phyloP scores from a whole-genome alignment of 2,113 vertebrate species.

The Opisthocomus hoazin region DNA sequence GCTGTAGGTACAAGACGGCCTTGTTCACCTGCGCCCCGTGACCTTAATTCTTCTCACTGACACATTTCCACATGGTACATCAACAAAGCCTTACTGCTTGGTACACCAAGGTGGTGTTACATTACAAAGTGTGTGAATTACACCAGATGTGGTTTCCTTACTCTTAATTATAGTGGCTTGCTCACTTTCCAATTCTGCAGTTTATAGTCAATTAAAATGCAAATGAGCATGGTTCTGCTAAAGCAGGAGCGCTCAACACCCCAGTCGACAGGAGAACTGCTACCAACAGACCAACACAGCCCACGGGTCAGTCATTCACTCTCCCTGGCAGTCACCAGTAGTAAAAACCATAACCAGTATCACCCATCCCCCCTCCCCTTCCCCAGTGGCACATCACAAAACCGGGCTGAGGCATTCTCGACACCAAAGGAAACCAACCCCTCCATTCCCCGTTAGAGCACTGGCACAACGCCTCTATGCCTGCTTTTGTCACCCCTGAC shows the following conservation, averaged over 20 bases:
- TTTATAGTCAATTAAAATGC: not conserved
- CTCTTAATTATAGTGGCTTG: not conserved
- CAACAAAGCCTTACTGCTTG: not conserved
- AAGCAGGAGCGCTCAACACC: not conserved
- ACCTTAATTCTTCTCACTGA: not conserved
- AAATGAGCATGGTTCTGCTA: not conserved
- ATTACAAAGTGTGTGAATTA: not conserved
- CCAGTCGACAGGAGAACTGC: not conserved
- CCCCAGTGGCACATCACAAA: fast-evolving
- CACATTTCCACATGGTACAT: fast-evolving
- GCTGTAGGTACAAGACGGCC: not conserved
- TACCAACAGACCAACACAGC: fast-evolving
- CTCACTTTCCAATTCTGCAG: not conserved
- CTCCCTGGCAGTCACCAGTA: fast-evolving
- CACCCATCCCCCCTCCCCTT: not conserved
- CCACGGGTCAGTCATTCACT: fast-evolving
- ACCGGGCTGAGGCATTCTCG: not conserved
- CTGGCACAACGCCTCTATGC: fast-evolving
- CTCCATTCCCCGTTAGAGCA: not conserved
- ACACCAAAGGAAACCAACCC: not conserved
- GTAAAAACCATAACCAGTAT: not conserved
- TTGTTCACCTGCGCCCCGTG: not conserved
- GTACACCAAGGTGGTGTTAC: not conserved
- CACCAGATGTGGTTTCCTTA: not conserved
- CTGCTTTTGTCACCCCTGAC: not conserved